These are phyloP conservation scores for Cricetomys ansorgei DNA, from an alignment of 2,113 vertebrate genomes.

Conservation along the genomic window DNA sequence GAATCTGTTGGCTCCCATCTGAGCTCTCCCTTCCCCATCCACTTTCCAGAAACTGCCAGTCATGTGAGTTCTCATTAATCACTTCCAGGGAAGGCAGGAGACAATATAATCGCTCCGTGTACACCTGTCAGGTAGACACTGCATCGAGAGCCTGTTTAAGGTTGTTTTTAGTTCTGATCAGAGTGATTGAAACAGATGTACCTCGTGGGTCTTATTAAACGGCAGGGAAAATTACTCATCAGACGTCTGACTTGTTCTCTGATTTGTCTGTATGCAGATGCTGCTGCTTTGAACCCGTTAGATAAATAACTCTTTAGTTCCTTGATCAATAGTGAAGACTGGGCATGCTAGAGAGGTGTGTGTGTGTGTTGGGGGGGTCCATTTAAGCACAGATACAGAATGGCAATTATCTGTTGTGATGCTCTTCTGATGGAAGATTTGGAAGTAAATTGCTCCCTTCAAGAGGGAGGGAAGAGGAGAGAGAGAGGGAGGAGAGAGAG, in stretches of 20 bases:
- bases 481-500: background rate
- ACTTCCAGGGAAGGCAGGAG: conserved; percentile 6
- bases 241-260: conserved; percentile 39
- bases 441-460: background rate
- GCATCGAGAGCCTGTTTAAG: conserved; percentile 49
- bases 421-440: background rate
- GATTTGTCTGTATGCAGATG: conserved; percentile 29
- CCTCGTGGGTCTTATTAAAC: conserved; percentile 62
- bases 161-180: conserved; percentile 71
- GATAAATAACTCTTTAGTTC: conserved; percentile 60
- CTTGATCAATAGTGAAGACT: conserved; percentile 63
- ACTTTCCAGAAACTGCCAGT: background rate
- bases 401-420: background rate
- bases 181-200: conserved; percentile 76
- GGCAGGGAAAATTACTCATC: conserved; percentile 64
- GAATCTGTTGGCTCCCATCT: background rate
- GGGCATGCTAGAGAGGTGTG: background rate
- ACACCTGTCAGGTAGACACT: conserved; percentile 69
- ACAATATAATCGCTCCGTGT: conserved; percentile 45
- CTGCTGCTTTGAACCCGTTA: background rate
- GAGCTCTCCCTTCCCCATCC: background rate
- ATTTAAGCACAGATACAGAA: conserved; percentile 5
- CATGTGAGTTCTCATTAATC: conserved; percentile 20
- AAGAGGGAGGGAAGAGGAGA: background rate
- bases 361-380: background rate